Percentiles rank a stretch among this genome's conserved stretches.
phyloP scores from a whole-genome alignment of 2,113 vertebrate genomes.

The Lagopus muta region DNA sequence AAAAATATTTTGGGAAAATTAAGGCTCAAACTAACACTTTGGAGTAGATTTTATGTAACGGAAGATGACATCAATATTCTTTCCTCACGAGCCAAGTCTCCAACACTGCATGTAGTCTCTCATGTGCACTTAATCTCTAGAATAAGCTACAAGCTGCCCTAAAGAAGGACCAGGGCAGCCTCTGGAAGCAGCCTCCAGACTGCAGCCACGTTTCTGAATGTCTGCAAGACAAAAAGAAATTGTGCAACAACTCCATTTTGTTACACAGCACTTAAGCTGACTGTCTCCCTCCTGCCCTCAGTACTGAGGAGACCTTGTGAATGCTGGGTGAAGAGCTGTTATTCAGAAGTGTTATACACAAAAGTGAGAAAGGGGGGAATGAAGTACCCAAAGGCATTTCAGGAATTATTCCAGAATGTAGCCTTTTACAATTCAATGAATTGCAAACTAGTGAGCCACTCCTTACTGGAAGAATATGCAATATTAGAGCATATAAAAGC shows the following conservation, averaged over 20 bases:
- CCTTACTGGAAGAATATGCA: background rate
- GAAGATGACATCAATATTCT: constrained; percentile 49
- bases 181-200: background rate
- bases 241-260: background rate
- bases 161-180: background rate
- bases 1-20: constrained; percentile 23
- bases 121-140: background rate
- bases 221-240: background rate
- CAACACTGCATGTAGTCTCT: background rate
- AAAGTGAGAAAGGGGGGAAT: background rate
- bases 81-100: background rate
- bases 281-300: rapidly evolving
- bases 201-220: background rate
- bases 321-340: rapidly evolving
- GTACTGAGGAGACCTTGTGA: background rate
- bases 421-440: background rate
- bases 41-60: background rate
- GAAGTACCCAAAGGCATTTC: rapidly evolving
- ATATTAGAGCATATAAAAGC: background rate
- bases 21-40: constrained; percentile 14
- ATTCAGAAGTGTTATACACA: rapidly evolving
- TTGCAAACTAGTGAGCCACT: background rate
- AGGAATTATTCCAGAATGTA: background rate
- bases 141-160: background rate
- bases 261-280: rapidly evolving